These are phyloP conservation scores for Parthenolecanium corni DNA, from an alignment of 2,888 invertebrate species.

Conservation along the genomic window DNA sequence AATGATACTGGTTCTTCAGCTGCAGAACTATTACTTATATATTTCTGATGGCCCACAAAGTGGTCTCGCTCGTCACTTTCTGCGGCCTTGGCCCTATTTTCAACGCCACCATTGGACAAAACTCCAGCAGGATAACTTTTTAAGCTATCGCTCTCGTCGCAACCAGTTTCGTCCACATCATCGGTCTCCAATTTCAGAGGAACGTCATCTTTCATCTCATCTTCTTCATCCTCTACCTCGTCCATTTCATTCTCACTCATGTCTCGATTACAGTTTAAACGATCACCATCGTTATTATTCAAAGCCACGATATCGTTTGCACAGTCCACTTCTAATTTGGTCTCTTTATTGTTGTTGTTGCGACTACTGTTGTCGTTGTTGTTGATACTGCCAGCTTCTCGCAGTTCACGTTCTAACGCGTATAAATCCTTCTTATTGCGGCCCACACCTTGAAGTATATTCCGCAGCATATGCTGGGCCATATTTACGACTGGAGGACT, in stretches of 20 bases:
- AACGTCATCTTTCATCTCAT: no score
- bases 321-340: constrained; percentile 27
- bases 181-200: background rate
- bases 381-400: constrained; percentile 40
- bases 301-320: background rate
- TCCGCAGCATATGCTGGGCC: constrained; percentile 70
- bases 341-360: constrained; percentile 32
- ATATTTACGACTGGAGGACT: constrained; percentile 36
- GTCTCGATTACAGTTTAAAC: no score
- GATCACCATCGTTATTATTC: no score
- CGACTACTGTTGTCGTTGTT: constrained; percentile 37
- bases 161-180: background rate
- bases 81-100: constrained; percentile 17
- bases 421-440: constrained; percentile 66
- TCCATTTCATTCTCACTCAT: no score
- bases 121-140: background rate
- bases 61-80: background rate
- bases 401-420: constrained; percentile 55
- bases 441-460: constrained; percentile 63
- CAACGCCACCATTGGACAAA: constrained; percentile 3
- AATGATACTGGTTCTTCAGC: background rate
- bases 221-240: no score
- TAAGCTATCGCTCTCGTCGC: background rate
- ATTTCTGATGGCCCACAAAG: no score
- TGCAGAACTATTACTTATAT: no score